Evolutionary conservation across 2,888 invertebrate species (phyloP).

Genomic region (Brassicogethes aeneus): DNA sequence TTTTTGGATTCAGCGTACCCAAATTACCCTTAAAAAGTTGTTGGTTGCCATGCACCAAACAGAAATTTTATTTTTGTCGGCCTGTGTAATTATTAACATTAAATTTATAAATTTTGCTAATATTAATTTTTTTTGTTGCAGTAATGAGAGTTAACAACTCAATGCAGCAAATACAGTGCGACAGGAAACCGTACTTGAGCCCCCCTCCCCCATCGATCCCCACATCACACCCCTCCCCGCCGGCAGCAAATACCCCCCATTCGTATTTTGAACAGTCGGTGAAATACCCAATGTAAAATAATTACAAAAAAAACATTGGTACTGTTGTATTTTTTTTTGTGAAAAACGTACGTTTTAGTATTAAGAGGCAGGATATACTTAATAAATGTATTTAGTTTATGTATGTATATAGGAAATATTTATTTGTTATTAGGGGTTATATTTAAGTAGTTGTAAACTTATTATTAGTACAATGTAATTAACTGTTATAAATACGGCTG

Average conservation of each 20-base stretch:
- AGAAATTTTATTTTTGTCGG: no score
- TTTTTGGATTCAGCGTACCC: no score
- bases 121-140: conserved; percentile 27
- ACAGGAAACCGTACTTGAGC: conserved; percentile 49
- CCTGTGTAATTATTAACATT: no score
- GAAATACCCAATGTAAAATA: conserved; percentile 28
- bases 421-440: background rate
- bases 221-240: conserved; percentile 42
- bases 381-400: background rate
- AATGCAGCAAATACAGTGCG: conserved; percentile 43
- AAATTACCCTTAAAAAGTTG: no score
- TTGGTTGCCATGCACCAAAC: no score
- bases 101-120: no score
- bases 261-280: conserved; percentile 34
- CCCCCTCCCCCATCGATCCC: conserved; percentile 44
- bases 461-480: background rate
- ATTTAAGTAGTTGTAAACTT: background rate
- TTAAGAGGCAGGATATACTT: background rate
- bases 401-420: background rate
- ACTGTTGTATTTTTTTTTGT: background rate
- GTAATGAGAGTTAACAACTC: conserved; percentile 34
- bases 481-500: background rate
- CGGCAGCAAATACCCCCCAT: conserved; percentile 40
- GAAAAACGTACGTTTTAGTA: background rate
- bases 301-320: background rate